phyloP scores from a whole-genome alignment of 1,140 invertebrate species.

The Halesus radiatus region DNA sequence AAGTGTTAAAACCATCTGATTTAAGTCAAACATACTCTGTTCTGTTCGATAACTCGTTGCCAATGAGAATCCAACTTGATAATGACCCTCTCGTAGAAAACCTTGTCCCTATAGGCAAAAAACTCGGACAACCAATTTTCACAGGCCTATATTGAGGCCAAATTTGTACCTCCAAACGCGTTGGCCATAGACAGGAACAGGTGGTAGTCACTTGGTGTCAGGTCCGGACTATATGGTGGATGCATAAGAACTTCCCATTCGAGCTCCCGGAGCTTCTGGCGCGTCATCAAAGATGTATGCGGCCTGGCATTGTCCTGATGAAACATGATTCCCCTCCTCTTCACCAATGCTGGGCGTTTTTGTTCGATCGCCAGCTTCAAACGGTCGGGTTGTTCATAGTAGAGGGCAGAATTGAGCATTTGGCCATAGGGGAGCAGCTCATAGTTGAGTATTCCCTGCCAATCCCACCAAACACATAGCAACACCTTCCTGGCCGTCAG shows the following conservation, averaged over 20 bases:
- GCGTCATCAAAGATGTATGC: constrained; percentile 20
- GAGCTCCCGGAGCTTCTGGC: constrained; percentile 24
- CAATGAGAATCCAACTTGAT: no score
- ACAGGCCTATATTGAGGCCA: constrained; percentile 7
- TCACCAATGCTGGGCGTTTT: neutral
- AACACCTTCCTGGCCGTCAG: constrained; percentile 15
- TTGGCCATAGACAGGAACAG: no score
- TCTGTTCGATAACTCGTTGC: no score
- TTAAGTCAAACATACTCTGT: neutral
- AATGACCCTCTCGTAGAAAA: neutral
- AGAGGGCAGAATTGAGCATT: constrained; percentile 21
- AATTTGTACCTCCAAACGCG: neutral
- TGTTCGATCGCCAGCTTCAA: constrained; percentile 25
- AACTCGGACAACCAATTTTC: constrained; percentile 24
- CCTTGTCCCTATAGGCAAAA: constrained; percentile 16
- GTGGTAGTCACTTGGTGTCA: no score
- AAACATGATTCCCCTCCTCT: neutral
- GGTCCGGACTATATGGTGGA: neutral
- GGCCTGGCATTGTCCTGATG: constrained; percentile 19
- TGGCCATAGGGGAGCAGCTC: neutral
- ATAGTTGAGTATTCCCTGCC: neutral
- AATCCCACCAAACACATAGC: constrained; percentile 22
- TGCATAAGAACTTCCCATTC: constrained; percentile 14
- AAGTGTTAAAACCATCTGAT: constrained; percentile 1
- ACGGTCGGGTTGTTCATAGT: constrained; percentile 10